phyloP scores from a whole-genome alignment of 1,140 invertebrate genomes.

The Aleiodes sp. region DNA sequence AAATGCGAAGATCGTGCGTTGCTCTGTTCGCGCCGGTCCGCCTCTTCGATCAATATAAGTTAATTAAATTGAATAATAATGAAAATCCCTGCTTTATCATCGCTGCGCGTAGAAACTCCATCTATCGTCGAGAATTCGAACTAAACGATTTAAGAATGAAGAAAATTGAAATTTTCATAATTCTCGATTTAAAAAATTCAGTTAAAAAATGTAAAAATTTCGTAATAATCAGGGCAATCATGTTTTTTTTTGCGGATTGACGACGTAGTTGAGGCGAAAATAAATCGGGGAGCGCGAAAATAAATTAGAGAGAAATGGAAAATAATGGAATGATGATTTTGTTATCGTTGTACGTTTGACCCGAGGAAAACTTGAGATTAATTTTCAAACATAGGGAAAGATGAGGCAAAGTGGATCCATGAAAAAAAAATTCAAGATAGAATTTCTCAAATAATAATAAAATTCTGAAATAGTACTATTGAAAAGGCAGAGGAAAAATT shows the following conservation, averaged over 20 bases:
- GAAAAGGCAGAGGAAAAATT: no score
- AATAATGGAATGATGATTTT: conserved; percentile 9
- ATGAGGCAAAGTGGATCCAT: no score
- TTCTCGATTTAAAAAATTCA: not conserved
- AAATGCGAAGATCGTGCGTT: no score
- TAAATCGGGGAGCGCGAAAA: no score
- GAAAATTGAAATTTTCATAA: not conserved
- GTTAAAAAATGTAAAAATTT: not conserved
- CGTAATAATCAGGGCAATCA: not conserved
- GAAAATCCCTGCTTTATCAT: no score
- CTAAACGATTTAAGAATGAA: not conserved
- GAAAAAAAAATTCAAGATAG: no score
- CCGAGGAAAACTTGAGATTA: conserved; percentile 5
- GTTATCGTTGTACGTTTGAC: not conserved
- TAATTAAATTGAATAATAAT: no score
- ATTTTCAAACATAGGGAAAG: conserved; percentile 1
- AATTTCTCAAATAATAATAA: no score
- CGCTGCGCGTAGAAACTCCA: not conserved
- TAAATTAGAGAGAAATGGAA: not conserved
- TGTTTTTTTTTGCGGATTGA: not conserved
- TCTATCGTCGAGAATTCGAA: not conserved
- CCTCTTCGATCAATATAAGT: no score
- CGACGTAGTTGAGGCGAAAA: no score
- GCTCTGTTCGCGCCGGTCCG: no score
- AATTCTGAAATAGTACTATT: no score